These are phyloP conservation scores for Chelmon rostratus DNA, from an alignment of 2,797 vertebrate species.

Conservation along the genomic window DNA sequence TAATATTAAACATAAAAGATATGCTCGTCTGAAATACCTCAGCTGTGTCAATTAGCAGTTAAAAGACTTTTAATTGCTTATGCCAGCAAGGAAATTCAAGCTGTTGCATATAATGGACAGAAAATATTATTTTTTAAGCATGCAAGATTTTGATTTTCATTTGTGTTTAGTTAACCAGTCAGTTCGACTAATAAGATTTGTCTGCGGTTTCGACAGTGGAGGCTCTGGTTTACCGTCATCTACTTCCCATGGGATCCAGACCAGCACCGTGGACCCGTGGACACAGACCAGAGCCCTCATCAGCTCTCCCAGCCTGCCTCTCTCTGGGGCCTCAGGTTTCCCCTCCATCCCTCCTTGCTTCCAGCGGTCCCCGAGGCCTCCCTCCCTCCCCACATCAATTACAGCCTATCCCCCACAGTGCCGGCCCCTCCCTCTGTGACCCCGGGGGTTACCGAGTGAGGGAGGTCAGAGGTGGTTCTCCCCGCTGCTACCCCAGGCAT, in stretches of 20 bases:
- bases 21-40: neutral
- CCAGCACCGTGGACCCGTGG: constrained; percentile 39
- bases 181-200: constrained; percentile 43
- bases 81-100: constrained; percentile 11
- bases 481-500: constrained; percentile 75
- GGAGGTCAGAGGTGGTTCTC: constrained; percentile 76
- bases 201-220: constrained; percentile 50
- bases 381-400: constrained; percentile 78
- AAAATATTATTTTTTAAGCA: constrained; percentile 44
- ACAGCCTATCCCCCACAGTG: constrained; percentile 69
- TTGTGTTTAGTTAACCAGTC: constrained; percentile 54
- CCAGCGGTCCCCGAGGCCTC: constrained; percentile 64
- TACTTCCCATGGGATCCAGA: constrained; percentile 42
- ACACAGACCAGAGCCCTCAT: constrained; percentile 77
- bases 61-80: constrained; percentile 13
- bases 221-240: constrained; percentile 41
- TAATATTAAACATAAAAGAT: neutral
- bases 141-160: constrained; percentile 29
- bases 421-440: constrained; percentile 72
- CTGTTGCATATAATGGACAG: constrained; percentile 20
- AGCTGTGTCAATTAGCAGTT: neutral
- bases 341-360: constrained; percentile 52
- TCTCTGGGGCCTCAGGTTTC: constrained; percentile 73
- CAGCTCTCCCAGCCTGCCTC: constrained; percentile 60
- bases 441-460: constrained; percentile 72